Base-by-base conservation (phyloP, 2,113 vertebrate genomes). In the Okapia johnstoni region DNA sequence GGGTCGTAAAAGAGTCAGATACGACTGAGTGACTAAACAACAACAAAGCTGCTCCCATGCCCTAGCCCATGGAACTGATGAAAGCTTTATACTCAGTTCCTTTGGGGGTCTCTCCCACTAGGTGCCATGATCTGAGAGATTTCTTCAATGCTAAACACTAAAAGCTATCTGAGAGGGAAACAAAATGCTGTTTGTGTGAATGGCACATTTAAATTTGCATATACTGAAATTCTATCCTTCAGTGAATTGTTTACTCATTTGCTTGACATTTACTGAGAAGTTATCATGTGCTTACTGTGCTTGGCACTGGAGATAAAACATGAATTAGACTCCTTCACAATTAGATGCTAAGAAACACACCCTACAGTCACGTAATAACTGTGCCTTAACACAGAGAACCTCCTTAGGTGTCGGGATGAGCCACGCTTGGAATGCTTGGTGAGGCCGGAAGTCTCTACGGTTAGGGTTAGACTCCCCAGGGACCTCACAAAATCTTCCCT, bases 191-290 rank as follows among this genome's bases (percentile, higher is more conserved):
- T 48, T 85, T 88, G 54, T 50, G 12, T 70, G 36, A 94, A 12
- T 55, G 15, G 28, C 36, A 30, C 15, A 50, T 57, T 66, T 90
- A 85, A 80, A 66, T 90, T 80, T 55, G 50, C 36, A 61, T 7
- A 50, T 61, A 79, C 54, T 83, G 4, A 3, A 57, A 92, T 66
- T 87, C 15, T 73, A n/a, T 85, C 89, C 50, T 89, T 95, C 66
- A 60, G 5, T 88, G 93, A 93, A 92, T 48, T 57, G 36, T 88
- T 57, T 33, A 83, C 19, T 93, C 90, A 50, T 60, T 89, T 36
- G 83, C 46, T 79, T 86, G 85, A 94, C 40, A 88, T 55, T 94
- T 94, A 55, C 73, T 66, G 61, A 92, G 80, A 90, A 70, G 11
- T 55, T 95, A 85, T 12, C 54, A 81, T 57, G 66, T 70, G 33